A percentile compares a stretch with the other conserved stretches of the same genome.
These are phyloP conservation scores for Streblospio benedicti DNA, from an alignment of 1,140 invertebrate genomes.

Conservation along the genomic window DNA sequence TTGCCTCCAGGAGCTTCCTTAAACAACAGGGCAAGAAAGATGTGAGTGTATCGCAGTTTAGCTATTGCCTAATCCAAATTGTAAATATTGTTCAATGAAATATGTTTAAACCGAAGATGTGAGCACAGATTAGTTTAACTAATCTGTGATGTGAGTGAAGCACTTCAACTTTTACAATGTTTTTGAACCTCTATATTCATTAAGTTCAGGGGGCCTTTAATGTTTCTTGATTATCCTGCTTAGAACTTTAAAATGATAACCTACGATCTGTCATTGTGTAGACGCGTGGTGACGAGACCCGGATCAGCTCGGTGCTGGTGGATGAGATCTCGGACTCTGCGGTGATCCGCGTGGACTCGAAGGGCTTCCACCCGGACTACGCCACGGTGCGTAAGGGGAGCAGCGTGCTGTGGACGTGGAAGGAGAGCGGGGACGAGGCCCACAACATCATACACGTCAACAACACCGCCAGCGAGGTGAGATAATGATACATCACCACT, in stretches of 20 bases:
- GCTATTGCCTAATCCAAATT: too few relatives aligned
- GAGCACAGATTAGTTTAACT: too few relatives aligned
- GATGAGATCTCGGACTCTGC: constrained; percentile 40
- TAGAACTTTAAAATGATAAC: too few relatives aligned
- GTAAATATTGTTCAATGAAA: too few relatives aligned
- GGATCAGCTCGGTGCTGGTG: constrained; percentile 32
- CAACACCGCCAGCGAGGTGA: constrained; percentile 37
- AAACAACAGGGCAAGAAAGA: constrained; percentile 17
- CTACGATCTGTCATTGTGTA: too few relatives aligned
- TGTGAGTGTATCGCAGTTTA: constrained; percentile 20
- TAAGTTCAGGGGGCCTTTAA: too few relatives aligned
- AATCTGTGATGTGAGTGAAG: too few relatives aligned
- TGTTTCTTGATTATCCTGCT: too few relatives aligned
- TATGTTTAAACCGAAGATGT: too few relatives aligned
- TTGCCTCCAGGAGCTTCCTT: constrained; percentile 40
- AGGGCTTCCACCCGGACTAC: constrained; percentile 41
- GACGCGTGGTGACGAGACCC: constrained; percentile 13
- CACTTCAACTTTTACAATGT: too few relatives aligned
- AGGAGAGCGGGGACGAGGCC: constrained; percentile 27
- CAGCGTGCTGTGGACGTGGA: constrained; percentile 45
- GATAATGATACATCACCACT: too few relatives aligned
- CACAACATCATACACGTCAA: constrained; percentile 48
- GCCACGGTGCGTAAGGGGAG: constrained; percentile 39
- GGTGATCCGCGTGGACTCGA: constrained; percentile 31
- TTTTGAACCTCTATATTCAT: too few relatives aligned